These are phyloP conservation scores for Antheraea yamamai DNA, from an alignment of 2,888 invertebrate genomes.

Conservation along the genomic window DNA sequence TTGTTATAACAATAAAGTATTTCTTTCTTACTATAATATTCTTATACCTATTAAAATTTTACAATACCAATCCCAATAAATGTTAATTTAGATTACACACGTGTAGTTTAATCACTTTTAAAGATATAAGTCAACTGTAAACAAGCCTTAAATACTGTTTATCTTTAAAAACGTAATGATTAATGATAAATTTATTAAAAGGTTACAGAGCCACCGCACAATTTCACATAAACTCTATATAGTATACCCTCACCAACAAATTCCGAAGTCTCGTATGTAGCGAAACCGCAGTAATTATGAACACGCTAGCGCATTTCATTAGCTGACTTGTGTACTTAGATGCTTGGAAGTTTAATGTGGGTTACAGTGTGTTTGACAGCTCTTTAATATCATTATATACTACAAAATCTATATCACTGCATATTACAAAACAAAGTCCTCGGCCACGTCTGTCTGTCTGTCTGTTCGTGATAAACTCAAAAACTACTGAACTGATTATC, in stretches of 20 bases:
- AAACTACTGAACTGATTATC: no score
- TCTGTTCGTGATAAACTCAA: no score
- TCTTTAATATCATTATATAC: not conserved
- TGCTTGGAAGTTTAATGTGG: not conserved
- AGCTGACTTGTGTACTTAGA: slow-evolving; percentile 6
- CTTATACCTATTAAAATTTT: no score
- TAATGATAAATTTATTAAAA: not conserved
- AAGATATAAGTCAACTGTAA: not conserved
- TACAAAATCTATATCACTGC: not conserved
- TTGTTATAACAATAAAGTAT: no score
- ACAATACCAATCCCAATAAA: no score
- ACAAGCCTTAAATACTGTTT: not conserved
- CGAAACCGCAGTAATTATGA: slow-evolving; percentile 9
- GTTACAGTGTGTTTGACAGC: not conserved
- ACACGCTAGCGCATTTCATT: slow-evolving; percentile 7
- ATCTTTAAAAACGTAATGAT: not conserved
- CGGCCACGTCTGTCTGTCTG: no score
- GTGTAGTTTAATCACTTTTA: no score
- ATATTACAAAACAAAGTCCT: no score
- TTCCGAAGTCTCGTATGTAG: not conserved
- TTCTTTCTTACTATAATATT: no score
- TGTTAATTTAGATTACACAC: no score
- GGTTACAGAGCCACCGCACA: not conserved
- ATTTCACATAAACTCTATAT: not conserved
- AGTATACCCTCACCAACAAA: not conserved